Evolutionary conservation across 2,113 vertebrate species (phyloP).

Genomic region (Microcebus ravelobensis): DNA sequence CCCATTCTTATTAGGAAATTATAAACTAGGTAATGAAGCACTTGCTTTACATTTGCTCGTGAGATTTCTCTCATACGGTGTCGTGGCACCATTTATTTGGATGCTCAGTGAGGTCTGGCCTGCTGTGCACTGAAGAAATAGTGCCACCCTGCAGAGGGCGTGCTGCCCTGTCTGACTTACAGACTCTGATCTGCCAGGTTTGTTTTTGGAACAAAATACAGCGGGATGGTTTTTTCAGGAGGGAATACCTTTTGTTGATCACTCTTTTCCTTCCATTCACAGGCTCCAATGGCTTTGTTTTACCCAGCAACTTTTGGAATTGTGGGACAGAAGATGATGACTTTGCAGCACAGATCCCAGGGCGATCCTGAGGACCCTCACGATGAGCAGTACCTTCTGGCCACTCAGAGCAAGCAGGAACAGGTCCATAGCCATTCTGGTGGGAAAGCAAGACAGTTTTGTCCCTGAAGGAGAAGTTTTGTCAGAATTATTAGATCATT

Average conservation of each 20-base stretch:
- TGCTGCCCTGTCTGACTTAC: not conserved
- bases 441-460: not conserved
- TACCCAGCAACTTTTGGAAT: slow-evolving; percentile 98
- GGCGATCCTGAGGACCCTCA: slow-evolving; percentile 97
- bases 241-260: not conserved
- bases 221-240: not conserved
- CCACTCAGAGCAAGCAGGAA: slow-evolving; percentile 98
- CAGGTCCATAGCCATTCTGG: slow-evolving; percentile 86
- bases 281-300: slow-evolving; percentile 99
- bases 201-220: not conserved
- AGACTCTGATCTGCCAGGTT: not conserved
- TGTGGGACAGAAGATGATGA: slow-evolving; percentile 98
- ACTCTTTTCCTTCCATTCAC: not conserved
- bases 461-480: not conserved
- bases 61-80: not conserved
- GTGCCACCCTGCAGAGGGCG: not conserved
- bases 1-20: not conserved
- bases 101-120: not conserved
- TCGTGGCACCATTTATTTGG: not conserved
- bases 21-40: not conserved
- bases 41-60: not conserved
- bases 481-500: too few species aligned
- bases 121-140: not conserved
- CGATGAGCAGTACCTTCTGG: slow-evolving; percentile 96
- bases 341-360: slow-evolving; percentile 94